Evolutionary conservation across 1,140 invertebrate species (phyloP), one percentile per base, ranked within the genome.

Genomic region (Drosophila sucinea): DNA sequence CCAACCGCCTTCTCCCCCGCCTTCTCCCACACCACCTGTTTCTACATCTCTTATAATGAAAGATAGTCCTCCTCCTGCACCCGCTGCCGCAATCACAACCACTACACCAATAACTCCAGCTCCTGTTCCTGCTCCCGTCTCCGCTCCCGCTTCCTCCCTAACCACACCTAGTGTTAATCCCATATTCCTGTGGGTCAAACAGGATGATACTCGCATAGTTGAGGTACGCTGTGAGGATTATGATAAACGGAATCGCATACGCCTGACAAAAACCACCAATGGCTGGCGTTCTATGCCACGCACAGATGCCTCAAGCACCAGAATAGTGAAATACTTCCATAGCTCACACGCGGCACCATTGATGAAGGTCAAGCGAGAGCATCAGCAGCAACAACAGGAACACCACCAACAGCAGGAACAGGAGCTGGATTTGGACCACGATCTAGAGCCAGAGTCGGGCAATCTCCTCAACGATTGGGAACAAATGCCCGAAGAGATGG

Each of bases 171-270:
- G 95, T 76, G 95, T 96, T 5, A 95, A 95, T 90, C 96, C 96
- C 58, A 96, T 97, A 65, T 97, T 97, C 91, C 93, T 97, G 63
- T 96, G 96, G 96, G 95, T 96, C 44, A 95, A 95, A 79, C 96
- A 96, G 91, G 93, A 94, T 72, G 95, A 96, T 85, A 95, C 95
- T 64, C 94, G 93, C 85, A 96, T 97, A 81, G 94, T 96, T 83
- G 95, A 96, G 92, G 96, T 97, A 73, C 94, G 95, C 89, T 96
- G 96, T 92, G 96, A 97, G 92, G 96, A 97, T 90, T 97, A 97
- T 93, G 96, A 97, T 92, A 95, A 96, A 84, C 93, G 96, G 41
- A 97, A 97, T 93, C 94, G 96, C 10, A 96, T 97, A 70, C 94
- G 96, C 72, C 92, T 97, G 78, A 96, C 95, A 58, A 96, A 96